phyloP scores from a whole-genome alignment of 2,888 invertebrate species.

The Allolobophora icterica region DNA sequence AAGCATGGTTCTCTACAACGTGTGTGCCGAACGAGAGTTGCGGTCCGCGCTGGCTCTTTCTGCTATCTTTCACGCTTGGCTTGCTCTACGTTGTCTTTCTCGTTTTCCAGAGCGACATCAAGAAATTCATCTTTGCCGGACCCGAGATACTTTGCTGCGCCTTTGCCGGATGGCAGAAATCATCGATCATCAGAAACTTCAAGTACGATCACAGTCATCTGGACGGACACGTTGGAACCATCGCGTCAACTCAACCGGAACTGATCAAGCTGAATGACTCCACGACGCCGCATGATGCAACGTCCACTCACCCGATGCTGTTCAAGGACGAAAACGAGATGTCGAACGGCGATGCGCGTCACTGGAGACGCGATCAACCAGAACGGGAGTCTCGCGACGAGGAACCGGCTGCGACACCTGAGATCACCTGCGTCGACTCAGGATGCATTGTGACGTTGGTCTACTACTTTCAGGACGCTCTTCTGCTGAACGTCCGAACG shows the following conservation, averaged over 20 bases:
- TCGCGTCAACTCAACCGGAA: background rate
- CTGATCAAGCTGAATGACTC: background rate
- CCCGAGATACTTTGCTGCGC: conserved; percentile 29
- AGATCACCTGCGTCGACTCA: conserved; percentile 32
- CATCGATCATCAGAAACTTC: conserved; percentile 12
- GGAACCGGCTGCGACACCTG: background rate
- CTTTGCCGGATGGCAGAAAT: background rate
- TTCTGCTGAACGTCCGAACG: conserved; percentile 47
- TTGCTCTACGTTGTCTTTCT: conserved; percentile 47
- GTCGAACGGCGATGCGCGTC: background rate
- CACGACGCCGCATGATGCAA: background rate
- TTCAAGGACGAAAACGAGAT: background rate
- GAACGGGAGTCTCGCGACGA: background rate
- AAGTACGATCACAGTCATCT: background rate
- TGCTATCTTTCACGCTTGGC: conserved; percentile 42
- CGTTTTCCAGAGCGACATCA: conserved; percentile 46
- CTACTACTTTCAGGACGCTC: conserved; percentile 51
- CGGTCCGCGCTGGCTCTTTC: conserved; percentile 43
- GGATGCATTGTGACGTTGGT: conserved; percentile 49
- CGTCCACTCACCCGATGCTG: background rate
- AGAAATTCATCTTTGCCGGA: conserved; percentile 46
- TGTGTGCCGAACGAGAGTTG: conserved; percentile 46
- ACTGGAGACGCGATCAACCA: background rate
- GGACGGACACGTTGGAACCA: background rate
- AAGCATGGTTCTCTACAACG: conserved; percentile 46